These are phyloP conservation scores for Psephotus haematonotus DNA, from an alignment of 2,113 vertebrate species.

Conservation along the genomic window DNA sequence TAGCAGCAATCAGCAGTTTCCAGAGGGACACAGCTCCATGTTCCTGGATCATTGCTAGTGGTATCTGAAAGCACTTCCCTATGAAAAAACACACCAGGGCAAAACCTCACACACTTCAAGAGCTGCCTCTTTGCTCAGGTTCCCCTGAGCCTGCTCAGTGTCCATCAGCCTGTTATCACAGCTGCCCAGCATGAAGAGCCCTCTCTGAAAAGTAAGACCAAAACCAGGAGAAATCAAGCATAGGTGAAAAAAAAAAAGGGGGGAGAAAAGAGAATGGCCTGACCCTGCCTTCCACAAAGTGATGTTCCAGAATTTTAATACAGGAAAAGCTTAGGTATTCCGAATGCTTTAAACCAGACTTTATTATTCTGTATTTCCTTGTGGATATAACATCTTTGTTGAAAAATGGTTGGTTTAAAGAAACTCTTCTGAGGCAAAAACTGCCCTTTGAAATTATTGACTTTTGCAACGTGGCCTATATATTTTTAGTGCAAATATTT, in stretches of 20 bases:
- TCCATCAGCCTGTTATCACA: constrained; percentile 13
- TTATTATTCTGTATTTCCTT: background rate
- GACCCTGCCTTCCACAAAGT: background rate
- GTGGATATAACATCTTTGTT: background rate
- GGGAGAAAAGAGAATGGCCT: background rate
- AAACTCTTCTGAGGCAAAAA: background rate
- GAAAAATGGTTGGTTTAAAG: background rate
- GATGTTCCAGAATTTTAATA: background rate
- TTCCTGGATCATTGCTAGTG: background rate
- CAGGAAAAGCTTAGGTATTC: background rate
- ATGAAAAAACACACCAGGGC: background rate
- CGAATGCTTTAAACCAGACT: background rate
- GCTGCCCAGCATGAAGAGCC: background rate
- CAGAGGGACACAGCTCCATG: constrained; percentile 11
- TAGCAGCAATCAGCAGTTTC: constrained; percentile 53
- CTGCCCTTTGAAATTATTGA: background rate
- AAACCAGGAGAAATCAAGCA: background rate
- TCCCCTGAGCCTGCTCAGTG: background rate
- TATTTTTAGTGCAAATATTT: constrained; percentile 32
- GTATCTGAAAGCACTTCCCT: background rate
- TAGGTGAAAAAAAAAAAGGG: background rate
- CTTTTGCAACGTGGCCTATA: background rate
- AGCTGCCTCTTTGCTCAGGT: background rate
- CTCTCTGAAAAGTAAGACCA: background rate
- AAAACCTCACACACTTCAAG: background rate